A percentile compares a stretch with the other conserved stretches of the same genome.
These are phyloP conservation scores for Fulica atra DNA, from an alignment of 2,113 vertebrate genomes.

Conservation along the genomic window DNA sequence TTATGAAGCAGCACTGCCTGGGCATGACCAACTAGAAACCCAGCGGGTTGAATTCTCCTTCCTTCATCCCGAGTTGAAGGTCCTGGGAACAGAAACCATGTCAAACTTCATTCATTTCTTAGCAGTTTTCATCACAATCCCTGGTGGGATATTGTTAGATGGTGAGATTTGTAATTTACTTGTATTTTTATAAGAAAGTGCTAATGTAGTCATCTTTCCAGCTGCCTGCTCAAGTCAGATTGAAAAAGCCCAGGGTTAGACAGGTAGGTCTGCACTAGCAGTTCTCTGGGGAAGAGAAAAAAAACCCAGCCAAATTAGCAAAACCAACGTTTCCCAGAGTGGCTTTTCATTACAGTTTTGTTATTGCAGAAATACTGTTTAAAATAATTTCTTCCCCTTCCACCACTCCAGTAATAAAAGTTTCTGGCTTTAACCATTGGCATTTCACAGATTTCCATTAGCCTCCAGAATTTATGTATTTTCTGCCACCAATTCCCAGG, in stretches of 20 bases:
- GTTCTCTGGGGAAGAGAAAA: not conserved
- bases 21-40: rapidly evolving
- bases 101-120: not conserved
- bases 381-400: not conserved
- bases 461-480: not conserved
- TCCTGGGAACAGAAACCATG: not conserved
- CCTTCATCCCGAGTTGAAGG: not conserved
- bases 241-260: not conserved
- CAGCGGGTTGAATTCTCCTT: rapidly evolving
- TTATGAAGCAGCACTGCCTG: not conserved
- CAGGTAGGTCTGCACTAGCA: not conserved
- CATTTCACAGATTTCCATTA: not conserved
- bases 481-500: not conserved
- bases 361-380: not conserved
- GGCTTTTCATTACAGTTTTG: not conserved
- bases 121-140: not conserved
- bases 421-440: not conserved
- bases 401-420: not conserved
- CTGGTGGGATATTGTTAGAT: not conserved
- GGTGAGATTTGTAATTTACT: not conserved
- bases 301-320: not conserved
- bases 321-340: not conserved
- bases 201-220: not conserved
- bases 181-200: not conserved
- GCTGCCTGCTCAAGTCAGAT: not conserved